A percentile compares a stretch with the other conserved stretches of the same genome.
These are phyloP conservation scores for Thunnus thynnus DNA, from an alignment of 2,113 vertebrate genomes.

Conservation along the genomic window DNA sequence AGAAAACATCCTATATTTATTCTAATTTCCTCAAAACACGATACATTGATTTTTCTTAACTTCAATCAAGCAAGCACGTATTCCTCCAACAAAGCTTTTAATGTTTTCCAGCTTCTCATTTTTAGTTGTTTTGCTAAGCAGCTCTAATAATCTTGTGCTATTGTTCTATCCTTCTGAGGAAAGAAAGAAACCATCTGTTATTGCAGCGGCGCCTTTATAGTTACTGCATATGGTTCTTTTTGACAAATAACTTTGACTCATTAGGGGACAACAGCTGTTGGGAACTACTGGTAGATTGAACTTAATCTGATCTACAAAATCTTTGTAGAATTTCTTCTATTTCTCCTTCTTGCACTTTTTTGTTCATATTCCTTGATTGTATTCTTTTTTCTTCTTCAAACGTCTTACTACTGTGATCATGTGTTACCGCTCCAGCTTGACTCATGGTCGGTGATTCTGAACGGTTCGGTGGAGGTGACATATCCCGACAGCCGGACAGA, in stretches of 20 bases:
- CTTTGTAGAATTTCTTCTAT: not conserved
- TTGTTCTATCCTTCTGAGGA: slow-evolving; percentile 16
- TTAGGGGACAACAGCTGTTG: slow-evolving; percentile 62
- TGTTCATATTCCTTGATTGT: not conserved
- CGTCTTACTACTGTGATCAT: not conserved
- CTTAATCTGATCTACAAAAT: not conserved
- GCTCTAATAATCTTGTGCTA: not conserved
- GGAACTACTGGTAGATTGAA: slow-evolving; percentile 12
- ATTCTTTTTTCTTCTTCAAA: not conserved
- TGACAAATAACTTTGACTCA: slow-evolving; percentile 57
- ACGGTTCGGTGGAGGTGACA: slow-evolving; percentile 97
- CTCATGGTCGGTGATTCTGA: slow-evolving; percentile 99
- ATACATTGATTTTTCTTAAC: not conserved
- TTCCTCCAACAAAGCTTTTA: not conserved
- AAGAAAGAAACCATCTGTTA: slow-evolving; percentile 60
- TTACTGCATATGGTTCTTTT: slow-evolving; percentile 42
- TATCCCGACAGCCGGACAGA: slow-evolving; percentile 94
- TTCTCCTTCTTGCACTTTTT: not conserved
- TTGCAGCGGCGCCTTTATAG: slow-evolving; percentile 27
- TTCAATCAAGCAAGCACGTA: not conserved
- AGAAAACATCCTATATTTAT: not conserved
- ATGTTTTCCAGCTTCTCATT: not conserved
- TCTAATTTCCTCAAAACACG: not conserved
- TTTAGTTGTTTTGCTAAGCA: not conserved
- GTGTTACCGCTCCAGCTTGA: slow-evolving; percentile 88